These are phyloP conservation scores for Astur gentilis DNA, from an alignment of 2,113 vertebrate species.

Conservation along the genomic window DNA sequence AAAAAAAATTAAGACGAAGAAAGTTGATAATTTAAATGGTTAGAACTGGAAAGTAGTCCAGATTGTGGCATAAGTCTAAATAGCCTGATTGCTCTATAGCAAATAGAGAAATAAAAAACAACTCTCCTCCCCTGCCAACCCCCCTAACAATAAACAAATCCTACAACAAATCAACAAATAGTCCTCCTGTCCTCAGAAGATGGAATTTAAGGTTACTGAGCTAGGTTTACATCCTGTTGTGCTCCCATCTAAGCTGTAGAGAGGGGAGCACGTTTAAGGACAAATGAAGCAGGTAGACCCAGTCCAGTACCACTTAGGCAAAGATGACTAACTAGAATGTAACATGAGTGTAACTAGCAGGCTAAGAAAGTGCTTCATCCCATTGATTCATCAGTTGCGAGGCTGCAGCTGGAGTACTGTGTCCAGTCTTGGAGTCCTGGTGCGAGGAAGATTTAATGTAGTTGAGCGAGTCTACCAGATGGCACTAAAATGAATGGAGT, in stretches of 20 bases:
- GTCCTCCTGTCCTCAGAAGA: background rate
- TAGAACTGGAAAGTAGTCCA: background rate
- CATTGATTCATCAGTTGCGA: background rate
- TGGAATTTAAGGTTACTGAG: background rate
- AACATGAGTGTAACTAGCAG: background rate
- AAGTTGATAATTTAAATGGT: background rate
- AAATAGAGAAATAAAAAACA: background rate
- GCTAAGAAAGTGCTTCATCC: background rate
- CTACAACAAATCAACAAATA: background rate
- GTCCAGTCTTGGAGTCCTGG: background rate
- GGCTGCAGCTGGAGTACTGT: background rate
- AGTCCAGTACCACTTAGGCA: no score
- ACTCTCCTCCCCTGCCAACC: background rate
- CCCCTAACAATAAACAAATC: background rate
- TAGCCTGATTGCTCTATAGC: background rate
- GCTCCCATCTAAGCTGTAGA: background rate
- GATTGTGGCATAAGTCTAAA: background rate
- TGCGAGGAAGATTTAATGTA: background rate
- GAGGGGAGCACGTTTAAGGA: background rate
- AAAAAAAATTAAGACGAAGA: background rate
- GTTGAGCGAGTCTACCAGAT: background rate
- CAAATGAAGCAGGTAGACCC: background rate
- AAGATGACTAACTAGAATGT: background rate
- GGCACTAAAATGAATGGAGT: background rate
- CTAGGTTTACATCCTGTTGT: background rate